Base-by-base conservation (phyloP, 2,797 vertebrate genomes). In the Sebastes wilsoni region DNA sequence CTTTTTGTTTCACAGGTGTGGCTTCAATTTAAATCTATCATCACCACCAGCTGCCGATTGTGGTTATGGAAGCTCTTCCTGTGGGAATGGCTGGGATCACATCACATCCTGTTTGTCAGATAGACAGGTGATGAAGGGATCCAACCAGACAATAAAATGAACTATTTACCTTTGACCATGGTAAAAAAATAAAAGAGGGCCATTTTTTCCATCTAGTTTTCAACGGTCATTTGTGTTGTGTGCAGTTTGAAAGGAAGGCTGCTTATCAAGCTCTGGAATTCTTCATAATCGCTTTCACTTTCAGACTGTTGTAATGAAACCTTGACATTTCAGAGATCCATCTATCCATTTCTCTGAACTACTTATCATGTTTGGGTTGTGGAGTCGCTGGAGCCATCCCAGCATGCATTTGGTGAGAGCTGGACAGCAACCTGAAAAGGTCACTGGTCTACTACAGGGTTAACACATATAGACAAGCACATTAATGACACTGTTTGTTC, bases 11-110 rank as follows among this genome's bases (percentile, higher is more conserved):
- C 72, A 78, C 91, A 91, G 91, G 90, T 90, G 91, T 86, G 80
- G 90, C 81, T 84, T 81, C 34, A 1, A 54, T 82, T 79, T 93
- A 94, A 94, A 94, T 94, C 93, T 77, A 73, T 94, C 79, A 86
- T 59, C 86, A 32, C 42, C 72, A n/a, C n/a, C 82, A 82, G 42
- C 42, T 8, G 81, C 61, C n/a, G 18, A 62, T 18, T 18, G 71
- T 28, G 68, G 38, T 14, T 54, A 13, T 60, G 64, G 56, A 75
- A 1, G 34, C 27, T 46, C 86, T 92, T 93, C 93, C 92, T 92
- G 83, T 74, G 36, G 82, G 79, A 88, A 49, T 32, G 27, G 62
- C 74, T 74, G 64, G 72, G 34, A 64, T 66, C 13, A 16, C 77
- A 82, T 89, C 83, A 73, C 80, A 74, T 94, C 92, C 93, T 93